A percentile compares a stretch with the other conserved stretches of the same genome.
These are phyloP conservation scores for Sturnus vulgaris DNA, from an alignment of 2,113 vertebrate genomes.

Conservation along the genomic window DNA sequence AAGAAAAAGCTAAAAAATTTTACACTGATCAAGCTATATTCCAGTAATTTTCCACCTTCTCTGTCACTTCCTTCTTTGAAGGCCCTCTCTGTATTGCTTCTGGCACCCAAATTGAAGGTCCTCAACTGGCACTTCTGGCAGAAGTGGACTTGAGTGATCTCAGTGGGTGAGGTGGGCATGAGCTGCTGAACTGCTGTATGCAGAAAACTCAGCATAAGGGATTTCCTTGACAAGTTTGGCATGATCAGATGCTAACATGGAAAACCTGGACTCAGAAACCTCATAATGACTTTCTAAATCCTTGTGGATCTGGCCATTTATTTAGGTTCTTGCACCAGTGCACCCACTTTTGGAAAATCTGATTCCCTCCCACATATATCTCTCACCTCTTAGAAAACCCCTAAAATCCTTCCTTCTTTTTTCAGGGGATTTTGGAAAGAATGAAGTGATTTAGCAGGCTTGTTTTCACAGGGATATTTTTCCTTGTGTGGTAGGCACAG, in stretches of 20 bases:
- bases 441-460: conserved; percentile 29
- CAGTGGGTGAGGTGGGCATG: neutral
- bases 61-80: neutral
- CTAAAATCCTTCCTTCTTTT: neutral
- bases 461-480: conserved; percentile 58
- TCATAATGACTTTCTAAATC: neutral
- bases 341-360: conserved; percentile 13
- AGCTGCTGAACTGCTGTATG: neutral
- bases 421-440: conserved; percentile 17
- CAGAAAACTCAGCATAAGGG: neutral
- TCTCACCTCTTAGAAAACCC: neutral
- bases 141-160: neutral
- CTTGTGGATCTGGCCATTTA: neutral
- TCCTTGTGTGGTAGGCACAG: conserved; percentile 38
- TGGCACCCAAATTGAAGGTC: neutral
- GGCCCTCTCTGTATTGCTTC: neutral
- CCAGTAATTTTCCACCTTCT: neutral
- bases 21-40: neutral
- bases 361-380: neutral
- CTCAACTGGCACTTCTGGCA: neutral
- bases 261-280: neutral
- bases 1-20: fast-evolving
- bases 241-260: neutral
- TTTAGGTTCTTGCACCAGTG: neutral
- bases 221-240: neutral